A percentile compares a stretch with the other conserved stretches of the same genome.
phyloP scores from a whole-genome alignment of 1,140 invertebrate genomes.

The Drosophila fuyamai region DNA sequence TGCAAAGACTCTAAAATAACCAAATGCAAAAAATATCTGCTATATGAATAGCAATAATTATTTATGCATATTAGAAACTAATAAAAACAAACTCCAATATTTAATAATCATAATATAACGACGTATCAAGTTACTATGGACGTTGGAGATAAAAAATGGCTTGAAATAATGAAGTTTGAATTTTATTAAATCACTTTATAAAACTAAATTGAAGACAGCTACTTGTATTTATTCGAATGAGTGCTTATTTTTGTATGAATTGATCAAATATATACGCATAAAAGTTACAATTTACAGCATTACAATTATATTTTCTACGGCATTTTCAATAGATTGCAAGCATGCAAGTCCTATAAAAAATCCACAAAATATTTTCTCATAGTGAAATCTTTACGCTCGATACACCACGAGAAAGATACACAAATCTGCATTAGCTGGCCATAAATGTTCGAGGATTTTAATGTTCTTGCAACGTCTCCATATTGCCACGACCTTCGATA shows the following conservation, averaged over 20 bases:
- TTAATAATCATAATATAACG: conserved; percentile 10
- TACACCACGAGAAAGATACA: conserved; percentile 12
- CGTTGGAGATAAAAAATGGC: not conserved
- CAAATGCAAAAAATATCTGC: conserved; percentile 7
- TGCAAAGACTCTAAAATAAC: conserved; percentile 2
- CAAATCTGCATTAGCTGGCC: conserved; percentile 39
- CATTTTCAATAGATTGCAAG: not conserved
- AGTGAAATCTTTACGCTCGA: conserved; percentile 5
- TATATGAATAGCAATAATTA: conserved; percentile 34
- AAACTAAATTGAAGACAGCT: not conserved
- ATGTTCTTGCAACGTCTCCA: conserved; percentile 42
- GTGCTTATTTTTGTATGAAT: no score
- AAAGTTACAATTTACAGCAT: no score
- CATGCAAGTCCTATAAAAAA: not conserved
- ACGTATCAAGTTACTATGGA: conserved; percentile 26
- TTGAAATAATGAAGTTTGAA: conserved; percentile 8
- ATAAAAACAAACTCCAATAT: conserved; percentile 39
- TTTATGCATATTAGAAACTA: conserved; percentile 41
- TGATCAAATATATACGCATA: no score
- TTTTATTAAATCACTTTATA: conserved; percentile 9
- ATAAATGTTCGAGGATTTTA: conserved; percentile 31
- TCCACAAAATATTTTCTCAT: not conserved
- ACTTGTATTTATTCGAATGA: not conserved
- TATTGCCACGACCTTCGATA: conserved; percentile 52
- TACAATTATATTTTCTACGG: not conserved